Percentiles rank a stretch among this genome's conserved stretches.
Conservation (phyloP, 2,113 vertebrate genomes). For the Anser cygnoides region DNA sequence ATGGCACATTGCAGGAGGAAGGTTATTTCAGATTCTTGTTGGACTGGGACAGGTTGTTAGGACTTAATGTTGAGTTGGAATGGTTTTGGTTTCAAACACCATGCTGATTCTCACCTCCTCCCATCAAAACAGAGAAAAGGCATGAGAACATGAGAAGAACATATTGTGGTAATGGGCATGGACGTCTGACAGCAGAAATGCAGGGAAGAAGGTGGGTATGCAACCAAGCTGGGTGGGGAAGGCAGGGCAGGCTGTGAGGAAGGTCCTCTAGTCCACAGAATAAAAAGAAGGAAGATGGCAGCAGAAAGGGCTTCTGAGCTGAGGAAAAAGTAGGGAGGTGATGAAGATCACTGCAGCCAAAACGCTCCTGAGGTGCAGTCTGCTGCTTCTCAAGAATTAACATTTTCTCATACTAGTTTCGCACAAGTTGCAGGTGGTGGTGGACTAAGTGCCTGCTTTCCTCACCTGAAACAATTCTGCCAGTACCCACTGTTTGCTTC, state of each 20-base stretch:
- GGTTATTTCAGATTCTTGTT: not conserved
- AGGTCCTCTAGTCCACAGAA: not conserved
- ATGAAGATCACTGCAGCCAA: not conserved
- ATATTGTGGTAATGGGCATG: not conserved
- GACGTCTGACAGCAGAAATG: not conserved
- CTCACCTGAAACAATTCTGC: not conserved
- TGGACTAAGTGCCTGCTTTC: not conserved
- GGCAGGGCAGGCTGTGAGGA: not conserved
- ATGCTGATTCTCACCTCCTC: not conserved
- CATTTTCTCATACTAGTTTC: not conserved
- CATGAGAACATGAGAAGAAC: not conserved
- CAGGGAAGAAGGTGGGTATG: not conserved
- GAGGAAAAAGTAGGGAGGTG: not conserved
- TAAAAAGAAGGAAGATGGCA: not conserved
- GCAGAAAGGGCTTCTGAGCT: not conserved
- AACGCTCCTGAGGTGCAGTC: not conserved
- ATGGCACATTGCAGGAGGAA: not conserved
- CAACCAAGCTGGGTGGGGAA: not conserved
- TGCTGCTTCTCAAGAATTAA: not conserved
- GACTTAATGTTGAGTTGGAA: not conserved
- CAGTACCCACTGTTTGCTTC: not conserved
- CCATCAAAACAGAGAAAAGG: not conserved
- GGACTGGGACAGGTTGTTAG: not conserved
- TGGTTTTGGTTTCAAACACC: not conserved
- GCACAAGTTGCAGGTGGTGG: not conserved